Evolutionary conservation across 2,888 invertebrate species (phyloP).

Genomic region (Pterostichus madidus): DNA sequence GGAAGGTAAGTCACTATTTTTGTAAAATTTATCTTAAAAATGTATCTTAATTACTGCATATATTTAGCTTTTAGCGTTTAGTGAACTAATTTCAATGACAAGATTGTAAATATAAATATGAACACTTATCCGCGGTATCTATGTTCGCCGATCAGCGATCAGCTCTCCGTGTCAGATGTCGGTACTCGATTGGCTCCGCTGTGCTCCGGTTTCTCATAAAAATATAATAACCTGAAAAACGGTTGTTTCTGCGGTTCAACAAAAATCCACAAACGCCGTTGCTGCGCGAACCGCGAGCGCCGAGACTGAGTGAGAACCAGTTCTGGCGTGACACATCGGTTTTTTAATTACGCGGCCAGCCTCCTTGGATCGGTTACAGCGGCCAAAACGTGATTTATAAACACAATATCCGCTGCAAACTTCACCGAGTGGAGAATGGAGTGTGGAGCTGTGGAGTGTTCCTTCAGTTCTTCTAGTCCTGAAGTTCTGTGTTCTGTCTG

Average conservation of each 20-base stretch:
- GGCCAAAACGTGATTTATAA: conserved; percentile 53
- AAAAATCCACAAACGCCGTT: background rate
- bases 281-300: background rate
- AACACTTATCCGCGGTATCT: no score
- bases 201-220: no score
- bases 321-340: conserved; percentile 42
- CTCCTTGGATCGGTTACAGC: conserved; percentile 37
- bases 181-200: no score
- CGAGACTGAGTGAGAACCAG: conserved; percentile 2
- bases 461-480: background rate
- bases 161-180: no score
- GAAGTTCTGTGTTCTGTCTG: background rate
- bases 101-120: no score
- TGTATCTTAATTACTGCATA: no score
- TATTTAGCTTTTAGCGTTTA: no score
- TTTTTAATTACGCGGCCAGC: conserved; percentile 55
- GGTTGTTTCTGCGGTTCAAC: background rate
- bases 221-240: no score
- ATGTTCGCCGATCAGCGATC: no score
- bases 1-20: no score
- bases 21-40: no score
- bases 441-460: background rate
- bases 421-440: background rate
- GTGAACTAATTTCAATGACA: no score
- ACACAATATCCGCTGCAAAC: conserved; percentile 50